phyloP scores from a whole-genome alignment of 2,797 vertebrate genomes.

The Hypotaenidia philippensis region DNA sequence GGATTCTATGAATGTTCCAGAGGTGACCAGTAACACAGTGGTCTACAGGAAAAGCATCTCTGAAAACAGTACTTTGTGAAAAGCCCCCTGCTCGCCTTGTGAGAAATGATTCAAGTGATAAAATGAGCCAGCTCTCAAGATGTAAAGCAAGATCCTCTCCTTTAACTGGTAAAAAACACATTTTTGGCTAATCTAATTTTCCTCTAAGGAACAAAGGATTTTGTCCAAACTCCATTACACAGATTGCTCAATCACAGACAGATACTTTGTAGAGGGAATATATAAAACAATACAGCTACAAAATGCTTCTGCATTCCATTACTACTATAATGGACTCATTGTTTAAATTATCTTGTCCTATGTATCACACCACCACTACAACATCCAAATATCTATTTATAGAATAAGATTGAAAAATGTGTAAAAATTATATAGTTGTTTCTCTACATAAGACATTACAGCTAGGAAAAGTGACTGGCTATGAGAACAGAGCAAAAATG shows the following conservation, averaged over 20 bases:
- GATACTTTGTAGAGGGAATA: neutral
- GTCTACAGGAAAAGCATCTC: neutral
- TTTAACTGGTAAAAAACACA: neutral
- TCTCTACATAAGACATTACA: conserved; percentile 67
- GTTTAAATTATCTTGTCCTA: neutral
- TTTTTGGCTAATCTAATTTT: neutral
- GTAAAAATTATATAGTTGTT: conserved; percentile 5
- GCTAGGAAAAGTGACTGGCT: conserved; percentile 28
- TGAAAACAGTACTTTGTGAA: neutral
- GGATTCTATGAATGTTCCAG: neutral
- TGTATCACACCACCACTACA: neutral
- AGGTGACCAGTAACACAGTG: neutral
- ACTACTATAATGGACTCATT: neutral
- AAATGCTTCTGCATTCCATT: neutral
- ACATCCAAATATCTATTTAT: neutral
- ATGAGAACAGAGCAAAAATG: neutral
- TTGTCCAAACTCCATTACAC: neutral
- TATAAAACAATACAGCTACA: neutral
- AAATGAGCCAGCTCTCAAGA: neutral
- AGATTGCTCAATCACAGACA: neutral
- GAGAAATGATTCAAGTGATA: neutral
- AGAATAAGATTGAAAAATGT: neutral
- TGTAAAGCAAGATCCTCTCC: neutral
- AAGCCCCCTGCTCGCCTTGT: neutral
- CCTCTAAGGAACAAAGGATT: neutral